phyloP scores from a whole-genome alignment of 2,888 invertebrate genomes.

The Acanthosoma haemorrhoidale region DNA sequence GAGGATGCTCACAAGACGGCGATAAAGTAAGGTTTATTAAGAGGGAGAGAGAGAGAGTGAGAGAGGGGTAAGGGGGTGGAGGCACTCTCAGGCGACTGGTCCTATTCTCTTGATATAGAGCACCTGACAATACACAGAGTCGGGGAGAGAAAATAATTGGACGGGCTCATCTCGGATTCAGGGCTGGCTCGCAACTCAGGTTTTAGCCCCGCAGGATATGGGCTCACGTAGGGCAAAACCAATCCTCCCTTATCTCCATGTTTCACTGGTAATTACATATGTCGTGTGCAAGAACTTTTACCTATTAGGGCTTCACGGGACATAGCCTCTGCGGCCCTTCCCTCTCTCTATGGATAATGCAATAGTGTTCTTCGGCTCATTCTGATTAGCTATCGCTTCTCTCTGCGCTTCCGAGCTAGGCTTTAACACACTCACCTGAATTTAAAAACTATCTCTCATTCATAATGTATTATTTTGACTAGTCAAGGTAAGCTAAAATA shows the following conservation, averaged over 20 bases:
- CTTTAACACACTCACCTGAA: no score
- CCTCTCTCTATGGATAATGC: not conserved
- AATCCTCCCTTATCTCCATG: slow-evolving; percentile 23
- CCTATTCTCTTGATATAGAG: slow-evolving; percentile 11
- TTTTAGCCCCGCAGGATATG: slow-evolving; percentile 18
- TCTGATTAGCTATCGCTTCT: not conserved
- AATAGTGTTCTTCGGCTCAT: not conserved
- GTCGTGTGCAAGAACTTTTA: slow-evolving; percentile 21
- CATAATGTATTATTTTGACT: no score
- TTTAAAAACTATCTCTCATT: no score
- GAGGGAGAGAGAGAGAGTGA: not conserved
- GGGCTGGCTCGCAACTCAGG: slow-evolving; percentile 3
- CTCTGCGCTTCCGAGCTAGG: not conserved
- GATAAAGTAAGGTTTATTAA: not conserved
- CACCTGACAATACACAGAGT: slow-evolving; percentile 3
- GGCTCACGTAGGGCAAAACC: slow-evolving; percentile 27
- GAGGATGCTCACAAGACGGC: not conserved
- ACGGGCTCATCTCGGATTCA: slow-evolving; percentile 22
- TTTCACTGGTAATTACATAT: slow-evolving; percentile 26
- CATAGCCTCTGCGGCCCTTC: slow-evolving; percentile 13
- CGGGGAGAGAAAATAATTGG: slow-evolving; percentile 16
- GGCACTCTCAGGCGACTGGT: no score
- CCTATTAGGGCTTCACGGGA: slow-evolving; percentile 23
- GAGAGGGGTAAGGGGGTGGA: no score
- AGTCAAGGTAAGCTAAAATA: no score